phyloP scores from a whole-genome alignment of 2,888 invertebrate genomes.

The Microctonus hyperodae region DNA sequence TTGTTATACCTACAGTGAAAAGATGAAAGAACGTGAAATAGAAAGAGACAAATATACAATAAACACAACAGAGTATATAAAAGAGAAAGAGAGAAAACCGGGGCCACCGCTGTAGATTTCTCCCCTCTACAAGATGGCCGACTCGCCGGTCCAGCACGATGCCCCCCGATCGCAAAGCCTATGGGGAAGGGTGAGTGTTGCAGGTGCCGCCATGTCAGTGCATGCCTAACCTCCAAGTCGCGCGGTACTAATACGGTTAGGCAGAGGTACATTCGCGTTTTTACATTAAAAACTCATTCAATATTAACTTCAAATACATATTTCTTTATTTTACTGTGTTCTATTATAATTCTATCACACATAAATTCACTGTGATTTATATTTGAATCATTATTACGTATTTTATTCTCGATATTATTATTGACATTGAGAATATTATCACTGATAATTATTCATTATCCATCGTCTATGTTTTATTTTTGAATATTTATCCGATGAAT shows the following conservation, averaged over 20 bases:
- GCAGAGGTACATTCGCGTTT: conserved; percentile 21
- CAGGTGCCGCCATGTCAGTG: conserved; percentile 64
- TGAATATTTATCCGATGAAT: not conserved
- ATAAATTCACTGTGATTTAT: no score
- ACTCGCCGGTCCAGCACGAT: conserved; percentile 51
- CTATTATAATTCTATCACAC: not conserved
- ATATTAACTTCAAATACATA: no score
- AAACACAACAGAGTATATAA: not conserved
- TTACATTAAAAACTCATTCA: no score
- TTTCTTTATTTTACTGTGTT: no score
- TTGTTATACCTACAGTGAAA: not conserved
- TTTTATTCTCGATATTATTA: not conserved
- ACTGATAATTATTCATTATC: not conserved
- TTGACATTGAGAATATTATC: not conserved
- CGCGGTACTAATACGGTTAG: conserved; percentile 53
- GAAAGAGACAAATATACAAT: no score
- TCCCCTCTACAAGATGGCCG: conserved; percentile 61
- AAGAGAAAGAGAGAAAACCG: not conserved
- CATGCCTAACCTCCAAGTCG: conserved; percentile 62
- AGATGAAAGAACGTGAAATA: not conserved
- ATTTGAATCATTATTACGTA: no score
- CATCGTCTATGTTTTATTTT: not conserved
- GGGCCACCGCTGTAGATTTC: not conserved
- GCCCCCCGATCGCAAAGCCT: conserved; percentile 39
- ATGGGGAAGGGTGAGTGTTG: conserved; percentile 58